Evolutionary conservation across 1,140 invertebrate species (phyloP).

Genomic region (Zaprionus africanus): DNA sequence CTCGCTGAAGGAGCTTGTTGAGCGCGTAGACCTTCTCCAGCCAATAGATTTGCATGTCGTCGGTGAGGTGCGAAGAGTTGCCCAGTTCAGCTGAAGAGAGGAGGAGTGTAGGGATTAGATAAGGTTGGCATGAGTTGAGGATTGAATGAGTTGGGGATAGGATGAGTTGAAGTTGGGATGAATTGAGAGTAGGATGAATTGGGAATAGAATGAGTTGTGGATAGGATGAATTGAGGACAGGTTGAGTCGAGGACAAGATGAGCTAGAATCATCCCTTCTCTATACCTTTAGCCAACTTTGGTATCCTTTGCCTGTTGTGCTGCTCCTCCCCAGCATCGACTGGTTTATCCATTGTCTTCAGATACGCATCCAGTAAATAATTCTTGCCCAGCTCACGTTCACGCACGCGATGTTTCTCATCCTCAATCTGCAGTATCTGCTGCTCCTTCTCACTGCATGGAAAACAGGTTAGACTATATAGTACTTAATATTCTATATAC

Average conservation of each 20-base stretch:
- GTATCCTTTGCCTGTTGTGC: slow-evolving; percentile 59
- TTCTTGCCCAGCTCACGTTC: slow-evolving; percentile 91
- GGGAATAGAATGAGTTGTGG: too few species aligned
- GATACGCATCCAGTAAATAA: slow-evolving; percentile 92
- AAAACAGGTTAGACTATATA: not conserved
- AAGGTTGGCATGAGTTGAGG: not conserved
- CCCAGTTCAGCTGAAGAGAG: not conserved
- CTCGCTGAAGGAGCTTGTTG: slow-evolving; percentile 89
- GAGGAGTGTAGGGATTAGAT: not conserved
- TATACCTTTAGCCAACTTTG: slow-evolving; percentile 44
- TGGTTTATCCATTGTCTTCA: slow-evolving; percentile 86
- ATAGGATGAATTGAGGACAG: too few species aligned
- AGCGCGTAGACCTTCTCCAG: slow-evolving; percentile 89
- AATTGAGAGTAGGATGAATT: too few species aligned
- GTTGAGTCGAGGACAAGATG: too few species aligned
- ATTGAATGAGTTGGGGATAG: too few species aligned
- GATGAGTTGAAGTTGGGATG: too few species aligned
- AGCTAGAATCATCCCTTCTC: too few species aligned
- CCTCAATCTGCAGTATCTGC: slow-evolving; percentile 90
- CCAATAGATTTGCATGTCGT: slow-evolving; percentile 87
- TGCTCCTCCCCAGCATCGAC: slow-evolving; percentile 52
- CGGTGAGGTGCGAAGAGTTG: slow-evolving; percentile 4
- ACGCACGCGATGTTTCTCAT: slow-evolving; percentile 89
- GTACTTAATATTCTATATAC: not conserved
- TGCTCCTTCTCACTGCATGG: slow-evolving; percentile 89